These are phyloP conservation scores for Cololabis saira DNA, from an alignment of 2,113 vertebrate species.

Conservation along the genomic window DNA sequence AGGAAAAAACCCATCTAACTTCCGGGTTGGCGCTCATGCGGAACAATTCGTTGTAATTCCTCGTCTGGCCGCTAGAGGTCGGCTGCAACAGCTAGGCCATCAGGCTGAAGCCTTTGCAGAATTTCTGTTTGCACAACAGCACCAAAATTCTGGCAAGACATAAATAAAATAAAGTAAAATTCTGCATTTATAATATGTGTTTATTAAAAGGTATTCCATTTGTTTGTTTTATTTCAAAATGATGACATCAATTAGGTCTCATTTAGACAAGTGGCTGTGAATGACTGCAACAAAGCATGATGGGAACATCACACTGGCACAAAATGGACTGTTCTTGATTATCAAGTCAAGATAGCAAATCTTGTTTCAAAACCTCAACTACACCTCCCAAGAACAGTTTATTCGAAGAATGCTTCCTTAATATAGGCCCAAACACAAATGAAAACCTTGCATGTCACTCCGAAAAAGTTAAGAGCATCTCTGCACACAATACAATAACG, in stretches of 20 bases:
- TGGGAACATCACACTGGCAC: conserved; percentile 23
- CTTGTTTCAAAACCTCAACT: conserved; percentile 4
- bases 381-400: not conserved
- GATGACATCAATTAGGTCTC: conserved; percentile 48
- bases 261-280: conserved; percentile 33
- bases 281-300: conserved; percentile 28
- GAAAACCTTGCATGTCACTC: too few relatives aligned
- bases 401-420: not conserved
- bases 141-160: too few relatives aligned
- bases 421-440: conserved; percentile 2
- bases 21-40: too few relatives aligned
- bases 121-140: too few relatives aligned
- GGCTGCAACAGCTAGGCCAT: too few relatives aligned
- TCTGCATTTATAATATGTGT: conserved; percentile 1
- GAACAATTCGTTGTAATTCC: too few relatives aligned
- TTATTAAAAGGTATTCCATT: conserved; percentile 76
- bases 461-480: conserved; percentile 4
- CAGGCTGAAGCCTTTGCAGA: too few relatives aligned
- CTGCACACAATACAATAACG: too few relatives aligned
- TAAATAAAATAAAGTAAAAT: too few relatives aligned
- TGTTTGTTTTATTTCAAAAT: conserved; percentile 48
- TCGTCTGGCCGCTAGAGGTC: too few relatives aligned
- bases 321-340: conserved; percentile 5
- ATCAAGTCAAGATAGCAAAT: conserved; percentile 17
- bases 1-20: too few relatives aligned